Conservation (phyloP, 2,797 vertebrate species). For the Mustela erminea region DNA sequence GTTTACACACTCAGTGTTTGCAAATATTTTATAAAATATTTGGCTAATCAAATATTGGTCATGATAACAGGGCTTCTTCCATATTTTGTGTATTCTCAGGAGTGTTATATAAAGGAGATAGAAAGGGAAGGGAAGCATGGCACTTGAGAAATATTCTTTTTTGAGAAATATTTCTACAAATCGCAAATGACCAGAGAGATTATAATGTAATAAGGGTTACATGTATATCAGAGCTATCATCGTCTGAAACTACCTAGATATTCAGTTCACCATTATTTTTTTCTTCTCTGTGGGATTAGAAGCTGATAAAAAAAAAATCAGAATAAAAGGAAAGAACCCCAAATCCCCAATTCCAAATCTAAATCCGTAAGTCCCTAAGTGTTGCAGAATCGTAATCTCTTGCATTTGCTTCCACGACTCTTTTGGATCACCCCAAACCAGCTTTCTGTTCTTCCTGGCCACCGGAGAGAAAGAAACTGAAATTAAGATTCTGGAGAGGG, state of each 20-base stretch:
- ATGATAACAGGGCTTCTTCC: neutral
- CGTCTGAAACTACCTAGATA: neutral
- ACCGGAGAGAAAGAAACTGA: neutral
- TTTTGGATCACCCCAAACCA: neutral
- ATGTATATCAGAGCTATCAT: neutral
- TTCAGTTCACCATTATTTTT: neutral
- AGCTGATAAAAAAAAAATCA: neutral
- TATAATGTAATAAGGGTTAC: neutral
- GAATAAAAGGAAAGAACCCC: neutral
- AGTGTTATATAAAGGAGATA: neutral
- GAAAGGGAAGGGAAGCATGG: neutral
- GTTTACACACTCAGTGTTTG: neutral
- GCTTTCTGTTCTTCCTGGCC: neutral
- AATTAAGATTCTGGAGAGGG: neutral
- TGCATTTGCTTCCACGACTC: conserved; percentile 7
- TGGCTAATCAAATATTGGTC: neutral
- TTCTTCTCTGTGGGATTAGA: neutral
- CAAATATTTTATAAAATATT: neutral
- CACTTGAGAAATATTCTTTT: neutral
- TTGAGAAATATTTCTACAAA: neutral
- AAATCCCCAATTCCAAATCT: neutral
- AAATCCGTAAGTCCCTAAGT: neutral
- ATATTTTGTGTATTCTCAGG: neutral
- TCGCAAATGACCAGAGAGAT: conserved; percentile 14
- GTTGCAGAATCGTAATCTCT: neutral